Evolutionary conservation across 2,113 vertebrate genomes (phyloP).

Genomic region (Ceyx cyanopectus): DNA sequence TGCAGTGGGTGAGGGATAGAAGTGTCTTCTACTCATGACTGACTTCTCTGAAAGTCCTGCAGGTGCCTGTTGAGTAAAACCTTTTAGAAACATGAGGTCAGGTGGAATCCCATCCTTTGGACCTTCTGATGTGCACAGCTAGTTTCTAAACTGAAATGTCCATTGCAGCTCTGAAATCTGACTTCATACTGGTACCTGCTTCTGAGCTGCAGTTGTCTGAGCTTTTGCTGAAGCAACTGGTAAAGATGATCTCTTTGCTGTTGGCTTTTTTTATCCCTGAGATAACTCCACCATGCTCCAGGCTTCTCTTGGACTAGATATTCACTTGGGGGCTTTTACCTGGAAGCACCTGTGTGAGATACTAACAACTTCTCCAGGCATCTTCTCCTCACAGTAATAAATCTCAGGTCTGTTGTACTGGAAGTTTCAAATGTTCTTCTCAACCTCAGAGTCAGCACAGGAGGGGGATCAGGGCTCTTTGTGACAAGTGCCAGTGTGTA

Average conservation of each 20-base stretch:
- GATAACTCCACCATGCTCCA: neutral
- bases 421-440: neutral
- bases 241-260: neutral
- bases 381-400: neutral
- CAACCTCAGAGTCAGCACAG: neutral
- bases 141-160: neutral
- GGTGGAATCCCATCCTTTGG: neutral
- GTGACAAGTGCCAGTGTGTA: neutral
- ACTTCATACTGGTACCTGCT: neutral
- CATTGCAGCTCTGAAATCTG: neutral
- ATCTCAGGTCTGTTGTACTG: neutral
- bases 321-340: neutral
- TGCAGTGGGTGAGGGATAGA: neutral
- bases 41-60: neutral
- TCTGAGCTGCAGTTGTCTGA: neutral
- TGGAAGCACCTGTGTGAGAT: neutral
- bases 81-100: neutral
- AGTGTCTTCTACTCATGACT: neutral
- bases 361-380: neutral
- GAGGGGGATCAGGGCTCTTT: neutral
- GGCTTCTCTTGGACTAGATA: neutral
- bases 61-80: neutral
- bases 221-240: neutral
- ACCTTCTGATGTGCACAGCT: neutral
- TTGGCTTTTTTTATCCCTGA: neutral